Evolutionary conservation across 1,140 invertebrate species (phyloP).

Genomic region (Manduca sexta): DNA sequence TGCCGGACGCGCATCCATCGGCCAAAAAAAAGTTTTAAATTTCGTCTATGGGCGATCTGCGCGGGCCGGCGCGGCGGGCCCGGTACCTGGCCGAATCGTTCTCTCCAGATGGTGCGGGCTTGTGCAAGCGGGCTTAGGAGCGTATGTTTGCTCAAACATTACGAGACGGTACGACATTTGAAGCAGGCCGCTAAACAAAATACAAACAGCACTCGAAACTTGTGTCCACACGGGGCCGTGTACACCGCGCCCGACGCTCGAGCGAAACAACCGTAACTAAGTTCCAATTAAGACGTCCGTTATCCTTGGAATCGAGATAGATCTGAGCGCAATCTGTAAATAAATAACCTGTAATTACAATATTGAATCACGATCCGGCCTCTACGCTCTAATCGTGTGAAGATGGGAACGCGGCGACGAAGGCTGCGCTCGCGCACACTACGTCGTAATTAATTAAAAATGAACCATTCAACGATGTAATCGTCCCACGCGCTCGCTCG

Average conservation of each 20-base stretch:
- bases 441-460: conserved; percentile 56
- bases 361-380: conserved; percentile 61
- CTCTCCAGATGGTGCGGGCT: conserved; percentile 64
- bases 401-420: conserved; percentile 48
- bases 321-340: conserved; percentile 42
- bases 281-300: conserved; percentile 61
- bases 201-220: conserved; percentile 61
- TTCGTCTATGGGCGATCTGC: conserved; percentile 36
- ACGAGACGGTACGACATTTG: conserved; percentile 69
- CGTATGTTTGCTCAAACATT: conserved; percentile 65
- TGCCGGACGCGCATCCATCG: conserved; percentile 47
- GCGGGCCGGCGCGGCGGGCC: too few species aligned
- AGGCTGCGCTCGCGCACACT: conserved; percentile 30
- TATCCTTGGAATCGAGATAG: conserved; percentile 58
- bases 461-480: conserved; percentile 47
- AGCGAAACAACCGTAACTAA: conserved; percentile 49
- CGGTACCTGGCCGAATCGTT: conserved; percentile 44
- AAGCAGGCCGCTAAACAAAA: conserved; percentile 68
- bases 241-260: conserved; percentile 49
- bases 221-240: conserved; percentile 47
- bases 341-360: conserved; percentile 64
- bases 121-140: conserved; percentile 57
- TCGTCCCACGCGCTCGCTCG: conserved; percentile 48
- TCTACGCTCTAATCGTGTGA: conserved; percentile 44
- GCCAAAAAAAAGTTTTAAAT: conserved; percentile 41